Percentiles rank a stretch among this genome's conserved stretches.
These are phyloP conservation scores for Threskiornis aethiopicus DNA, from an alignment of 2,797 vertebrate genomes.

Conservation along the genomic window DNA sequence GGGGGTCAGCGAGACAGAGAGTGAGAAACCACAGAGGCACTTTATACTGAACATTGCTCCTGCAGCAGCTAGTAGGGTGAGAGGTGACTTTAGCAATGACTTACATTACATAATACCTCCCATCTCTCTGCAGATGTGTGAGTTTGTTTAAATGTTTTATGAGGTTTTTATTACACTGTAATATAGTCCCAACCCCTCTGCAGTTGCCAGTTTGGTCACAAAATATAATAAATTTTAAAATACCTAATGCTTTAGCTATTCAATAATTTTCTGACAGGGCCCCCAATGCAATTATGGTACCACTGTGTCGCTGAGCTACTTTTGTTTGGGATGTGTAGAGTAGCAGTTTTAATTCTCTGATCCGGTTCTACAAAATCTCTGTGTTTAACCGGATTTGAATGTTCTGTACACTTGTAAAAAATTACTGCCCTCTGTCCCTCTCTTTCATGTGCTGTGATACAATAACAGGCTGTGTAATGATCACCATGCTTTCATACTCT, in stretches of 20 bases:
- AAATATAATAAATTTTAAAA: constrained; percentile 66
- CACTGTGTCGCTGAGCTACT: neutral
- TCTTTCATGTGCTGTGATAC: neutral
- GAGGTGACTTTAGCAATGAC: constrained; percentile 69
- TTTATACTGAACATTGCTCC: constrained; percentile 50
- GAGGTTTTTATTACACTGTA: constrained; percentile 71
- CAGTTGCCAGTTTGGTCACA: constrained; percentile 65
- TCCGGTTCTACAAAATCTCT: neutral
- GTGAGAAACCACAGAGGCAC: constrained; percentile 61
- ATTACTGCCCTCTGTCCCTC: neutral
- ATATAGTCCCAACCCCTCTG: constrained; percentile 54
- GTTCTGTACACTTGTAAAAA: neutral
- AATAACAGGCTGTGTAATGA: neutral
- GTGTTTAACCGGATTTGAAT: neutral
- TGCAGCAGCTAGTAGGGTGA: constrained; percentile 54
- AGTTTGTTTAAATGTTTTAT: constrained; percentile 74
- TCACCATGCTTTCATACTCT: neutral
- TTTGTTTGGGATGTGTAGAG: constrained; percentile 15
- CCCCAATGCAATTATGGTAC: constrained; percentile 9
- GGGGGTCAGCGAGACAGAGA: constrained; percentile 8
- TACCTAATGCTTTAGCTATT: constrained; percentile 67
- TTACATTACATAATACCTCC: constrained; percentile 75
- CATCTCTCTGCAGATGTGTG: constrained; percentile 75
- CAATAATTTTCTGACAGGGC: constrained; percentile 44
- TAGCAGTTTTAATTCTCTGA: neutral